Conservation (phyloP, 2,113 vertebrate species). For the Felis catus region F.catus_Fca126_mat1.0 CM031414.1:137077001-137077500, state of each 20-base stretch:
- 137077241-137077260: too few relatives aligned
- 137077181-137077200: too few relatives aligned
- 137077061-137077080: neutral
- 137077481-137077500: neutral
- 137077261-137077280: too few relatives aligned
- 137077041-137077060: neutral
- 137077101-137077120: too few relatives aligned
- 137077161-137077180: too few relatives aligned
- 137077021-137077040: neutral
- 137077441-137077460: neutral
- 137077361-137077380: neutral
- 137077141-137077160: too few relatives aligned
- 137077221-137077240: too few relatives aligned
- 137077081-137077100: neutral
- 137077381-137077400: neutral
- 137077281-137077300: too few relatives aligned
- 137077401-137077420: neutral
- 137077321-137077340: neutral
- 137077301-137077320: too few relatives aligned
- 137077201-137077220: too few relatives aligned
- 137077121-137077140: too few relatives aligned
- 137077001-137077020: neutral
- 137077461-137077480: neutral
- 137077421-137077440: neutral
- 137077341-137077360: neutral